phyloP scores from a whole-genome alignment of 2,797 vertebrate species.

The Potorous gilbertii region DNA sequence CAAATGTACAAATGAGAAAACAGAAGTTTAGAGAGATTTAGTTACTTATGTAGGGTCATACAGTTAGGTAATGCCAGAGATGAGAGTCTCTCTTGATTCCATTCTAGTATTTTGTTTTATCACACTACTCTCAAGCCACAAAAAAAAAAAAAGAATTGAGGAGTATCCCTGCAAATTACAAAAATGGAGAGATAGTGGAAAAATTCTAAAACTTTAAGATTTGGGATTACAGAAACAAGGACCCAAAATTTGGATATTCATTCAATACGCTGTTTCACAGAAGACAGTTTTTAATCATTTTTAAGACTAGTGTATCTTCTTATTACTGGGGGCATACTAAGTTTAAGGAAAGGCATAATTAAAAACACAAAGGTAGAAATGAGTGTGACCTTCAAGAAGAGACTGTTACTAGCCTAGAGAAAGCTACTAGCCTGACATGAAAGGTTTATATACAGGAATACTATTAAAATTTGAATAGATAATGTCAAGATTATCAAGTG shows the following conservation, averaged over 20 bases:
- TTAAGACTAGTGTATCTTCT: neutral
- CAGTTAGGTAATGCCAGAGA: neutral
- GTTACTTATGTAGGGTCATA: neutral
- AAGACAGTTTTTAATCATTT: neutral
- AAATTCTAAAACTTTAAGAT: neutral
- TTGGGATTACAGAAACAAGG: neutral
- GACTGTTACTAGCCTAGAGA: neutral
- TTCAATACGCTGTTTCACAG: neutral
- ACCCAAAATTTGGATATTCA: neutral
- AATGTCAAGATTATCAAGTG: neutral
- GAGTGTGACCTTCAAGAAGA: neutral
- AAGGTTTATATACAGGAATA: neutral
- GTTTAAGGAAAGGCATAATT: neutral
- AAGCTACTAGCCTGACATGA: neutral
- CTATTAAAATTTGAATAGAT: neutral
- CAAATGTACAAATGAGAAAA: neutral
- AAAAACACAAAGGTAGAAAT: neutral
- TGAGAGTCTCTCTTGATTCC: neutral
- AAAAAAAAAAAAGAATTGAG: neutral
- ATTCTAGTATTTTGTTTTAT: neutral
- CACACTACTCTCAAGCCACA: neutral
- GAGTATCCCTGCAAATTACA: neutral
- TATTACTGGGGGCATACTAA: neutral
- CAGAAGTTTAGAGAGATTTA: neutral
- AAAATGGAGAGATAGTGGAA: neutral